Base-by-base conservation (phyloP, 2,797 vertebrate species). In the Sebastes matsubarae region DNA sequence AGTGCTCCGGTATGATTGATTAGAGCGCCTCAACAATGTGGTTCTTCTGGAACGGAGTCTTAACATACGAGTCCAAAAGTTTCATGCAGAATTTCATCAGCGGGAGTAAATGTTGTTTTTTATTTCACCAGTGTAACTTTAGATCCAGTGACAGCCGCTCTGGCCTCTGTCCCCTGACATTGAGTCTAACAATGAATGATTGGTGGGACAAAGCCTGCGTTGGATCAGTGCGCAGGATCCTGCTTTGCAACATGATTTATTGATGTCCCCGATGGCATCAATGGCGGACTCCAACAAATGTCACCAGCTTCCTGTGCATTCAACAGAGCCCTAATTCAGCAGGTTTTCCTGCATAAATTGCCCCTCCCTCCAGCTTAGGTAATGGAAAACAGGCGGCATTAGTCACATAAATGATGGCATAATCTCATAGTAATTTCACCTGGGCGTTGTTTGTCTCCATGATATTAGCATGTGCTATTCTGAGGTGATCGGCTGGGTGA, bases 181-280 rank as follows among this genome's bases (percentile, higher is more conserved):
- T 92, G 85, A 92, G 70, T 80, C 66, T 91, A 85, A 91, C 90
- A 76, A 80, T 88, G 87, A 93, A 82, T 87, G 87, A 93, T 89
- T 72, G 82, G 76, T 86, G 76, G 84, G 86, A 91, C 89, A 85
- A 91, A 89, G 91, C 84, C 81, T 71, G 83, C 80, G 42, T 75
- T 90, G 93, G 88, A 93, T 91, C 89, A 90, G 84, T 69, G 82
- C 65, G 14, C 91, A 75, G 86, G 83, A 87, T 81, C 85, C 86
- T 88, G 88, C 87, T 89, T 86, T 90, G 79, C 79, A 60, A 69
- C 90, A 87, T 93, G 90, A 95, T 94, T 94, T 93, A 95, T 95
- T 90, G 85, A 92, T 90, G 86, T 89, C 85, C 88, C 87, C 34
- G 65, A 81, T 77, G 80, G 87, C 89, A 76, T 90, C 89, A 90